Evolutionary conservation across 1,140 invertebrate species (phyloP).

Genomic region (Colletes gigas): DNA sequence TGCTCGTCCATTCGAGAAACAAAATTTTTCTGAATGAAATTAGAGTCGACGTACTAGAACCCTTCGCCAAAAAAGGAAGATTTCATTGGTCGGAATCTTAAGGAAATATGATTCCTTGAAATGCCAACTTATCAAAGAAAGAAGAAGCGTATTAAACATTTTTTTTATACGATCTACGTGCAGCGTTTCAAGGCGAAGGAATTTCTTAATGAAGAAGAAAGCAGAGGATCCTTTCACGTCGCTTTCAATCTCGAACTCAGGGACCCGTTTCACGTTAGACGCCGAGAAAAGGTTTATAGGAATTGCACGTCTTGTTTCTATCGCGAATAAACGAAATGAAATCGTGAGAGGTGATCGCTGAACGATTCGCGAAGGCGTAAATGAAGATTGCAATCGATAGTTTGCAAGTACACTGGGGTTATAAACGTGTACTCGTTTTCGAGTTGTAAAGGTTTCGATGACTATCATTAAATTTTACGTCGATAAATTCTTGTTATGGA

Average conservation of each 20-base stretch:
- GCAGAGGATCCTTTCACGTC: neutral
- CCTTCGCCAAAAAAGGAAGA: too few relatives aligned
- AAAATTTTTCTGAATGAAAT: too few relatives aligned
- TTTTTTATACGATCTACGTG: too few relatives aligned
- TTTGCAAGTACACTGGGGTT: neutral
- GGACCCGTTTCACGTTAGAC: neutral
- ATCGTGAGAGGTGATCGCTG: neutral
- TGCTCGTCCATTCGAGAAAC: too few relatives aligned
- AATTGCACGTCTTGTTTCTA: neutral
- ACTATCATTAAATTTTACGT: neutral
- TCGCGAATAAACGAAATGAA: constrained; percentile 8
- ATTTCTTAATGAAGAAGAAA: constrained; percentile 14
- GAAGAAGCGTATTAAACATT: neutral
- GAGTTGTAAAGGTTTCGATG: neutral
- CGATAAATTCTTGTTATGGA: neutral
- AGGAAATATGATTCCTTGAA: neutral
- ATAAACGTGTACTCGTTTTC: neutral
- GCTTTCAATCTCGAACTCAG: neutral
- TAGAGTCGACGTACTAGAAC: too few relatives aligned
- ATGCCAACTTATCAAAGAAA: neutral
- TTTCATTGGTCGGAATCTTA: too few relatives aligned
- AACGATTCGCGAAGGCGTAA: constrained; percentile 8
- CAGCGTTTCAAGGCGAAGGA: neutral
- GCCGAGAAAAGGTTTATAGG: neutral
- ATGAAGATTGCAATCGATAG: constrained; percentile 23